Evolutionary conservation across 2,797 vertebrate species (phyloP), one percentile per base, ranked within the genome.

Genomic region (Coregonus ussuriensis): DNA sequence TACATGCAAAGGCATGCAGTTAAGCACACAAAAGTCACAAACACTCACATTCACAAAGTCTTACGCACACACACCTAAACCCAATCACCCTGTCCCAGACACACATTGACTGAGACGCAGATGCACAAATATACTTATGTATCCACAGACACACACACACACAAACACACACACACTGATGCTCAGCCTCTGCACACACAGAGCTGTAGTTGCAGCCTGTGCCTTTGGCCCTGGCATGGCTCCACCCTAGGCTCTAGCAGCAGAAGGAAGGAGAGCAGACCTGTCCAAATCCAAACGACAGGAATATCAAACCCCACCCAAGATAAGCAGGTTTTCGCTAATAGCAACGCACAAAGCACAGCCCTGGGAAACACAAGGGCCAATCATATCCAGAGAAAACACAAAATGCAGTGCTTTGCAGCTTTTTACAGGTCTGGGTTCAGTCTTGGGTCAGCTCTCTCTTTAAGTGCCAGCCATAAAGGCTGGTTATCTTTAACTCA

Each of bases 221-320:
- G 67, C 15, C 62, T 80, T 73, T 79, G 81, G 75, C 79, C 37
- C 76, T 89, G 82, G 84, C 83, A 83, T 52, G 56, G 71, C 74
- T 85, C 86, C 81, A 82, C 74, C 51, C 14, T 77, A 65, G 75
- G 74, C 78, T 81, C 59, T 5, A 54, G 3, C 5, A 78, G 68
- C 16, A 82, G 75, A 87, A 81, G 9, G 74, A 16, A n/a, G 35
- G 16, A 18, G 33, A 6, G 13, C 74, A 85, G 83, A 83, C 82
- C 83, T 89, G 88, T 89, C 85, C 87, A 86, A 89, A 84, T 81
- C 85, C 88, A 87, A 90, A 84, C 80, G 86, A 69, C 75, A 82
- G 78, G 85, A 83, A 80, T 86, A 83, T 79, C 81, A 81, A 87
- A 81, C 4, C 74, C 14, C 76, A 67, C 87, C 88, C 84, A 87